phyloP scores from a whole-genome alignment of 2,113 vertebrate genomes.

The Agelaius tricolor region DNA sequence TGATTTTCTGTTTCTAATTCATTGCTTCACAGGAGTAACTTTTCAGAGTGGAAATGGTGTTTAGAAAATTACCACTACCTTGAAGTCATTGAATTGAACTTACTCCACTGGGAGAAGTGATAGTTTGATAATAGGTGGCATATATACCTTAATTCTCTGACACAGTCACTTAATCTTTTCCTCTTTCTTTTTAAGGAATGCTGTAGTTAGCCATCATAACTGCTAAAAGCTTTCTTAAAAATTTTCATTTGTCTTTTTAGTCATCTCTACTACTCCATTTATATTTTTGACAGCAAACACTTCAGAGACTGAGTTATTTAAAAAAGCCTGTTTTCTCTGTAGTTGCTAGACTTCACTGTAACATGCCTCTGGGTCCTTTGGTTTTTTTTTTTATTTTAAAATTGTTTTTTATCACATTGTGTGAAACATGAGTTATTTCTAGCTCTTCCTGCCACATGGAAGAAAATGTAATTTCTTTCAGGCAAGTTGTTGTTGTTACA shows the following conservation, averaged over 20 bases:
- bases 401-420: not conserved
- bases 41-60: not conserved
- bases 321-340: not conserved
- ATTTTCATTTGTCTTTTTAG: not conserved
- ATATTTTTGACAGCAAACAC: not conserved
- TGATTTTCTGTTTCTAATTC: not conserved
- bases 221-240: not conserved
- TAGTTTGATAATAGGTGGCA: not conserved
- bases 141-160: not conserved
- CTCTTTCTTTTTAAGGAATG: not conserved
- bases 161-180: not conserved
- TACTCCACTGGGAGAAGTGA: not conserved
- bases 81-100: not conserved
- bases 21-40: not conserved
- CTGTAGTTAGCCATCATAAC: not conserved
- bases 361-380: not conserved
- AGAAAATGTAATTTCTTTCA: not conserved
- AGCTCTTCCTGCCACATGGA: not conserved
- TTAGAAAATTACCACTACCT: not conserved
- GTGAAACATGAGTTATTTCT: not conserved
- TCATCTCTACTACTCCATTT: not conserved
- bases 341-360: slow-evolving; percentile 5
- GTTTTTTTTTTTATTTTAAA: not conserved
- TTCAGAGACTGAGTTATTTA: not conserved
- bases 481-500: not conserved